Conservation (phyloP, 1,140 invertebrate genomes). For the Spodoptera frugiperda region DNA sequence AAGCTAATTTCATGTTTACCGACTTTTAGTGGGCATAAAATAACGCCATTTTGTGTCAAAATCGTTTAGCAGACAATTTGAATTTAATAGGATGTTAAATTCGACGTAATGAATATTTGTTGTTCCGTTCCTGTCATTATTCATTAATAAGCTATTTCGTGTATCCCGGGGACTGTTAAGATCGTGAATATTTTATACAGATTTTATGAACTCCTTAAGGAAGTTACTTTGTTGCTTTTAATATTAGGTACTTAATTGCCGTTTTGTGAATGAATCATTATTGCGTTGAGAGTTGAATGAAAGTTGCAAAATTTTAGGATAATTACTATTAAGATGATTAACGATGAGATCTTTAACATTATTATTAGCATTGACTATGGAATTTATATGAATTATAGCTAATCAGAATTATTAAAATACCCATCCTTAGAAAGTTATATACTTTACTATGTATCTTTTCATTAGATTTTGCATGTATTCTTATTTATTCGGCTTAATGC, state of each 20-base stretch:
- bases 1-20: slow-evolving; percentile 31
- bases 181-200: neutral
- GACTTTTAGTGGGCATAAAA: slow-evolving; percentile 27
- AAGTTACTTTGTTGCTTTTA: slow-evolving; percentile 15
- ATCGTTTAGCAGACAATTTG: slow-evolving; percentile 26
- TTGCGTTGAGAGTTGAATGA: too few species aligned
- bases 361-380: too few species aligned
- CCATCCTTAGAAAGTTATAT: too few species aligned
- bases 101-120: slow-evolving; percentile 23
- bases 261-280: neutral
- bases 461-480: too few species aligned
- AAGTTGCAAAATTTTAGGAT: too few species aligned
- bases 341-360: too few species aligned
- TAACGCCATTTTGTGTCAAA: slow-evolving; percentile 20
- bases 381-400: too few species aligned
- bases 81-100: slow-evolving; percentile 27
- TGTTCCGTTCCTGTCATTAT: slow-evolving; percentile 5
- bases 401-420: too few species aligned
- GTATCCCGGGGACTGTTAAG: slow-evolving; percentile 1
- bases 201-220: slow-evolving; percentile 18
- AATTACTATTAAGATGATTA: too few species aligned
- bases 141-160: slow-evolving; percentile 22
- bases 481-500: too few species aligned
- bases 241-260: neutral
- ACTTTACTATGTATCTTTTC: too few species aligned